A percentile compares a stretch with the other conserved stretches of the same genome.
These are phyloP conservation scores for Corvus moneduloides DNA, from an alignment of 2,113 vertebrate species.

Conservation along the genomic window DNA sequence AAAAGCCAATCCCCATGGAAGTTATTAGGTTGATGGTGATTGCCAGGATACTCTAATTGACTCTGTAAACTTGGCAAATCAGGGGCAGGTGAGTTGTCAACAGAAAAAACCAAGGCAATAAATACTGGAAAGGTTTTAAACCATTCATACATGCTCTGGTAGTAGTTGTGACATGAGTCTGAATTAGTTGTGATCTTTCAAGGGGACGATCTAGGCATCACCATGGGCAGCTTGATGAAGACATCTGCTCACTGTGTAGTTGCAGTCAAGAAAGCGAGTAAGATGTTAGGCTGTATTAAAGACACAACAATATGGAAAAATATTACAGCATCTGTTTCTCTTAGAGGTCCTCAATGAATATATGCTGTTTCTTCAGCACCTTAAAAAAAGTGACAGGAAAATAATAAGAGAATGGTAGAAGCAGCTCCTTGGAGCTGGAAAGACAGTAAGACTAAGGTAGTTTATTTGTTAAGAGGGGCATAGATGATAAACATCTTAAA, in stretches of 20 bases:
- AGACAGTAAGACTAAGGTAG: background rate
- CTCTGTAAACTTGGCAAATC: background rate
- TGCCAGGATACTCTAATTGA: background rate
- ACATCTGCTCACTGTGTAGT: constrained; percentile 46
- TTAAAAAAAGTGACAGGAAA: background rate
- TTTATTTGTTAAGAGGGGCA: background rate
- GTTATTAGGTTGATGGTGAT: background rate
- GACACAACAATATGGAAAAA: constrained; percentile 41
- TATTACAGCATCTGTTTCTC: constrained; percentile 20
- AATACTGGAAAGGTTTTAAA: constrained; percentile 6
- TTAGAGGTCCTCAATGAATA: background rate
- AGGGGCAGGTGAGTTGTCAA: background rate
- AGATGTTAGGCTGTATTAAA: constrained; percentile 58
- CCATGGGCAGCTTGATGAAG: constrained; percentile 33
- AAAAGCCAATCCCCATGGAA: background rate
- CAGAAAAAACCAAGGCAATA: background rate
- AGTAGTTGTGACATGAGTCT: background rate
- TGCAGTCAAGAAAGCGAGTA: constrained; percentile 56
- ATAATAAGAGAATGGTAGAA: background rate
- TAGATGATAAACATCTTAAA: background rate
- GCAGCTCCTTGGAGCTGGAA: background rate
- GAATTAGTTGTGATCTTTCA: constrained; percentile 50
- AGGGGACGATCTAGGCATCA: constrained; percentile 37
- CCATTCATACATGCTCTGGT: background rate
- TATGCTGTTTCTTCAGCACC: background rate